Conservation (phyloP, 64 coral and sea anemone genomes). For the Stichodactyla helianthus region DNA sequence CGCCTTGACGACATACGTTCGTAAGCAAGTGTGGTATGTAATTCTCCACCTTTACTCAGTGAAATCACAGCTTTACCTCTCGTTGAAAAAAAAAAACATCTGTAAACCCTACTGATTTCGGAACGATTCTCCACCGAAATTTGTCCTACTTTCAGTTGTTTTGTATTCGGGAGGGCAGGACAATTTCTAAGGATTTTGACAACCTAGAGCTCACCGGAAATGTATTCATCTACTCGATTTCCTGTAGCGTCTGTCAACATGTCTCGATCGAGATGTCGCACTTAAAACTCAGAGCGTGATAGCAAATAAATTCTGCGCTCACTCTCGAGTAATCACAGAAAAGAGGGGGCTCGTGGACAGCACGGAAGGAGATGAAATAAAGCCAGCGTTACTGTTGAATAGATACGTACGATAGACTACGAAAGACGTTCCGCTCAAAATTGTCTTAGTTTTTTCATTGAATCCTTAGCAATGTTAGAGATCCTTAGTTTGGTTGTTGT, state of each 20-base stretch:
- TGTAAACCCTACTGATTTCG: too few species aligned
- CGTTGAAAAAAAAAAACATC: background rate
- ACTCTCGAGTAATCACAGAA: background rate
- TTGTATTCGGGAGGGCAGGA: background rate
- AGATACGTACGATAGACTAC: background rate
- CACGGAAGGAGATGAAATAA: background rate
- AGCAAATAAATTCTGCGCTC: background rate
- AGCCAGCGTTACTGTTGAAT: background rate
- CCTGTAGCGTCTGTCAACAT: background rate
- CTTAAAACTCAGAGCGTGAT: background rate
- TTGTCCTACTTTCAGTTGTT: background rate
- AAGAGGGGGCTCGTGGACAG: background rate
- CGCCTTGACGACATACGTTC: background rate
- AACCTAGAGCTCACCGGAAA: background rate
- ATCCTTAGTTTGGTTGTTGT: too few species aligned
- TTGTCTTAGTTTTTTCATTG: background rate
- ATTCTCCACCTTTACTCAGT: background rate
- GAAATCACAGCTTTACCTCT: background rate
- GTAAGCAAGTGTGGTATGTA: background rate
- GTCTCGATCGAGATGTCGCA: background rate
- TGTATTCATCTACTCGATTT: constrained; percentile 9
- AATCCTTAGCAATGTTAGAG: background rate
- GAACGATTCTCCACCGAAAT: background rate
- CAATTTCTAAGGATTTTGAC: background rate
- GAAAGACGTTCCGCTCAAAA: background rate